A percentile compares a stretch with the other conserved stretches of the same genome.
Evolutionary conservation across 2,888 invertebrate species (phyloP).

Genomic region (Leptinotarsa haldemani): DNA sequence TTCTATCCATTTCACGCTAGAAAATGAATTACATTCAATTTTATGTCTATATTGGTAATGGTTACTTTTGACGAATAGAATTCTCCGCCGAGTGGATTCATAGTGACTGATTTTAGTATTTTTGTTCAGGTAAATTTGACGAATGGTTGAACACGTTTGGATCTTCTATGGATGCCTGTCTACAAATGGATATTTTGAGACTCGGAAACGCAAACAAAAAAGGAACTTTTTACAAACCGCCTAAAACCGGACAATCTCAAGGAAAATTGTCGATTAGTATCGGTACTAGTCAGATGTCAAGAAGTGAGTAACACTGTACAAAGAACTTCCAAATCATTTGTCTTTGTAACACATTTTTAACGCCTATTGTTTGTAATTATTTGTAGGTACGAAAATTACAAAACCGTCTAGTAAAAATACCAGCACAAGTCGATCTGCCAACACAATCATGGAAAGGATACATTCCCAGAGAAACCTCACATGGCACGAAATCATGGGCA

Average conservation of each 20-base stretch:
- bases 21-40: too few species aligned
- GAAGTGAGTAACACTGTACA: constrained; percentile 23
- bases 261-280: constrained; percentile 1
- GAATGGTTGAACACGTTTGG: constrained; percentile 78
- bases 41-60: too few species aligned
- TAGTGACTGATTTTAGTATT: neutral
- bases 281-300: constrained; percentile 24
- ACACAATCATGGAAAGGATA: constrained; percentile 55
- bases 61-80: neutral
- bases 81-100: neutral
- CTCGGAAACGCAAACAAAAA: constrained; percentile 60
- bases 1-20: too few species aligned
- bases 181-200: constrained; percentile 77
- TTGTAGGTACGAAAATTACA: constrained; percentile 22
- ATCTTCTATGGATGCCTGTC: constrained; percentile 73
- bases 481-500: constrained; percentile 79
- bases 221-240: constrained; percentile 38
- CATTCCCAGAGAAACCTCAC: constrained; percentile 63
- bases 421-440: constrained; percentile 37
- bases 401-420: constrained; percentile 29
- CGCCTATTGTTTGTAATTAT: too few species aligned
- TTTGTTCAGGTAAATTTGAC: constrained; percentile 69
- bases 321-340: too few species aligned
- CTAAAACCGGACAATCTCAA: constrained; percentile 26
- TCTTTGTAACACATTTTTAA: too few species aligned